Conservation (phyloP, 2,113 vertebrate genomes). For the Genyomyrus donnyi region DNA sequence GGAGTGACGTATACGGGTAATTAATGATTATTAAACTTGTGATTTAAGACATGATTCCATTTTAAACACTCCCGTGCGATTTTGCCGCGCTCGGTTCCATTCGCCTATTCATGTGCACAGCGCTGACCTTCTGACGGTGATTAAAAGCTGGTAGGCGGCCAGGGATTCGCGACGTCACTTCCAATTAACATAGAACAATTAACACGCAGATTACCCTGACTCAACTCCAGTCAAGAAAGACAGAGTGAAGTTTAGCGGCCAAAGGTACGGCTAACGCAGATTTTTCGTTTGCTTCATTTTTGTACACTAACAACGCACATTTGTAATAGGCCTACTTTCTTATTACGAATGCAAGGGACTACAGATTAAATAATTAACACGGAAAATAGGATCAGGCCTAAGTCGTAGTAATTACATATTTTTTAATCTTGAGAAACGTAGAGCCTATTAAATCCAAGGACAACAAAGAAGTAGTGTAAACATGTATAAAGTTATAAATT, state of each 20-base stretch:
- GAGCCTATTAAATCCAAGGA: neutral
- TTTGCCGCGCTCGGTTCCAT: neutral
- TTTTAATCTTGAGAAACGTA: neutral
- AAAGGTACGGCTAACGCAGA: conserved; percentile 19
- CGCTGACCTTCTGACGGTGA: conserved; percentile 36
- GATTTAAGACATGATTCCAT: neutral
- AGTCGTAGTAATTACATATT: neutral
- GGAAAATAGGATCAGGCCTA: neutral
- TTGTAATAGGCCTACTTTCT: neutral
- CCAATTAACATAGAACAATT: conserved; percentile 90
- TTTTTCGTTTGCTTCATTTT: neutral
- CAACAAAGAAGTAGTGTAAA: neutral
- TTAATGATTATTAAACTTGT: neutral
- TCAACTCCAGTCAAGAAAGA: conserved; percentile 51
- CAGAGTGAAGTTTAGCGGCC: conserved; percentile 49
- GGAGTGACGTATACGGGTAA: neutral
- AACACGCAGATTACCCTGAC: conserved; percentile 65
- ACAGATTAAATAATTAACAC: neutral
- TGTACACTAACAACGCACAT: neutral
- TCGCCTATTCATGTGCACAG: conserved; percentile 42
- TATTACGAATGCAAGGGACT: neutral
- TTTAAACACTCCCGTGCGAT: conserved; percentile 1
- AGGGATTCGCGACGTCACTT: conserved; percentile 83
- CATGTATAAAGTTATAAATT: neutral
- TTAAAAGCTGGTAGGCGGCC: conserved; percentile 52